These are phyloP conservation scores for Caenorhabditis afra DNA, from an alignment of 2,888 invertebrate species.

Conservation along the genomic window DNA sequence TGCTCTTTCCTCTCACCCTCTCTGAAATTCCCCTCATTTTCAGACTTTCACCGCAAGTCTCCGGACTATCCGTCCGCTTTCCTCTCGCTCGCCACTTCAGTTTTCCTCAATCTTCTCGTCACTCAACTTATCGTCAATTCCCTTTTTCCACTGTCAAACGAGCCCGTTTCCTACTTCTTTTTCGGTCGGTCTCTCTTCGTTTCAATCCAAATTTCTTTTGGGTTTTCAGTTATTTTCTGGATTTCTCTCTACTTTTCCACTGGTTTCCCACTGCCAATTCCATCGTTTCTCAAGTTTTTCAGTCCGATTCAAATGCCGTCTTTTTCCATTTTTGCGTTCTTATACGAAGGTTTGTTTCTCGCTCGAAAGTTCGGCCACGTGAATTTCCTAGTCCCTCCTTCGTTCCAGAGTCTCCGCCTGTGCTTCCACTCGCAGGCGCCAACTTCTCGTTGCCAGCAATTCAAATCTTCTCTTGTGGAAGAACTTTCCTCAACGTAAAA, in stretches of 20 bases:
- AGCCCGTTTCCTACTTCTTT: conserved; percentile 24
- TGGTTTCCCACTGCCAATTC: conserved; percentile 33
- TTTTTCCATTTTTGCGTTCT: conserved; percentile 19
- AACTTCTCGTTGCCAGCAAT: conserved; percentile 15
- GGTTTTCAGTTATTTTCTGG: conserved; percentile 37
- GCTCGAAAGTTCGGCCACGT: background rate
- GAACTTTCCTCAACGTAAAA: conserved; percentile 42
- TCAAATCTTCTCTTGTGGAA: conserved; percentile 47
- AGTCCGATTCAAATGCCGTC: conserved; percentile 25
- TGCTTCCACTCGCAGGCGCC: background rate
- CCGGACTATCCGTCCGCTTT: conserved; percentile 6
- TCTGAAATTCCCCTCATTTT: conserved; percentile 1
- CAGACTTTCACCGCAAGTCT: conserved; percentile 45
- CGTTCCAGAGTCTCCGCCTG: conserved; percentile 13
- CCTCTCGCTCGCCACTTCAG: background rate
- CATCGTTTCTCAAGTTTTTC: conserved; percentile 25
- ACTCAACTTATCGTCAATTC: too few relatives aligned
- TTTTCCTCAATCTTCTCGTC: conserved; percentile 19
- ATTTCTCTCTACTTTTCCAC: conserved; percentile 13
- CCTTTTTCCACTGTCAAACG: conserved; percentile 13
- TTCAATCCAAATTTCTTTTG: background rate
- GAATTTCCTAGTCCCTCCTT: background rate
- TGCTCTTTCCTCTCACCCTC: too few relatives aligned
- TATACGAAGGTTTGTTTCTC: conserved; percentile 29
- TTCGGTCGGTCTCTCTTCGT: conserved; percentile 26